Evolutionary conservation across 2,888 invertebrate species (phyloP).

Genomic region (Schrankia costaestrigalis): DNA sequence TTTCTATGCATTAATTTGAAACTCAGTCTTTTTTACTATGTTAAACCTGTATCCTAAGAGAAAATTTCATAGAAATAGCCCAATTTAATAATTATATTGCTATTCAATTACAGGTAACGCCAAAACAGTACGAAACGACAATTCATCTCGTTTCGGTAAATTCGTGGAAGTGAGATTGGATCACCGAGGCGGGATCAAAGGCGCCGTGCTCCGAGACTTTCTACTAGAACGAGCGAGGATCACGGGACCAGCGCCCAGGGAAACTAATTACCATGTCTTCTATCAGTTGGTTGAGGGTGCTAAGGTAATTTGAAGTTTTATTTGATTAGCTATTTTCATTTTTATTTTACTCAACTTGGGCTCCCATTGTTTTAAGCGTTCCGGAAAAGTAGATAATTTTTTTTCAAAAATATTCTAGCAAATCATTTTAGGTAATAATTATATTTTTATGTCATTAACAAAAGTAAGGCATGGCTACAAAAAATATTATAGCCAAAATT

Average conservation of each 20-base stretch:
- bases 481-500: too few species aligned
- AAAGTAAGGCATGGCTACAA: too few species aligned
- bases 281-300: conserved; percentile 95
- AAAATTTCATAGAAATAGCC: neutral
- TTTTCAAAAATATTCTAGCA: too few species aligned
- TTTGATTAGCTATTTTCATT: too few species aligned
- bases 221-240: conserved; percentile 94
- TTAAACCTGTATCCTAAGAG: neutral
- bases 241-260: conserved; percentile 92
- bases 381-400: too few species aligned
- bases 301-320: conserved; percentile 73
- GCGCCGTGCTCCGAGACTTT: conserved; percentile 95
- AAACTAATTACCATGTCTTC: conserved; percentile 95
- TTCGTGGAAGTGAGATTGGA: conserved; percentile 97
- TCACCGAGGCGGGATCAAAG: conserved; percentile 92
- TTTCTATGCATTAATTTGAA: too few species aligned
- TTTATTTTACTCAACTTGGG: too few species aligned
- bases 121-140: conserved; percentile 95
- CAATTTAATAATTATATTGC: neutral
- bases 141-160: conserved; percentile 96
- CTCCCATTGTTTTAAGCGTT: too few species aligned
- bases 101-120: conserved; percentile 86
- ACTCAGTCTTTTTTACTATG: neutral
- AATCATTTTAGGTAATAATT: too few species aligned
- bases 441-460: too few species aligned